Evolutionary conservation across 1,140 invertebrate species (phyloP).

Genomic region (Tetramorium parvispinum): DNA sequence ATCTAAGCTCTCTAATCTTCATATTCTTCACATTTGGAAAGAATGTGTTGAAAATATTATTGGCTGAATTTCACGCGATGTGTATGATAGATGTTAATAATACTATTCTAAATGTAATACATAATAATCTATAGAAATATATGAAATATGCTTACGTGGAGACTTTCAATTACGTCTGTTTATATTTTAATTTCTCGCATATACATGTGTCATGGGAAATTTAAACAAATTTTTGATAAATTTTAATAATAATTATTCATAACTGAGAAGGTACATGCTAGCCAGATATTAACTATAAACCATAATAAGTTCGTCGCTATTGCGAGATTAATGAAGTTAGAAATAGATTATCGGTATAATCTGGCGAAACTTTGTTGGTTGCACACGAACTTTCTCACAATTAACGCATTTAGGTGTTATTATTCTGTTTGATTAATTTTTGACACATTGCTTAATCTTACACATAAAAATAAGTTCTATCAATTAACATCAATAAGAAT

Average conservation of each 20-base stretch:
- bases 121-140: neutral
- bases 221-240: neutral
- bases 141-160: neutral
- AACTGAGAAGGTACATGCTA: neutral
- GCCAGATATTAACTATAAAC: conserved; percentile 3
- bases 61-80: neutral
- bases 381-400: neutral
- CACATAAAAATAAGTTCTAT: neutral
- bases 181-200: neutral
- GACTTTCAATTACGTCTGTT: neutral
- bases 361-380: conserved; percentile 7
- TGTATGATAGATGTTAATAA: neutral
- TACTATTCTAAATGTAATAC: neutral
- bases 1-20: conserved; percentile 19
- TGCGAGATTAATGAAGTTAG: conserved; percentile 22
- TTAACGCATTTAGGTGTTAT: neutral
- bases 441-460: neutral
- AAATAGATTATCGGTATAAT: conserved; percentile 29
- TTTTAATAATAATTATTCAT: neutral
- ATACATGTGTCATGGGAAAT: neutral
- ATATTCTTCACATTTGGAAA: neutral
- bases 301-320: neutral
- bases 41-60: conserved; percentile 16
- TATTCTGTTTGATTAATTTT: conserved; percentile 1
- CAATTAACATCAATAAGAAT: neutral